Evolutionary conservation across 2,797 vertebrate genomes (phyloP).

Genomic region (Meda fulgida): DNA sequence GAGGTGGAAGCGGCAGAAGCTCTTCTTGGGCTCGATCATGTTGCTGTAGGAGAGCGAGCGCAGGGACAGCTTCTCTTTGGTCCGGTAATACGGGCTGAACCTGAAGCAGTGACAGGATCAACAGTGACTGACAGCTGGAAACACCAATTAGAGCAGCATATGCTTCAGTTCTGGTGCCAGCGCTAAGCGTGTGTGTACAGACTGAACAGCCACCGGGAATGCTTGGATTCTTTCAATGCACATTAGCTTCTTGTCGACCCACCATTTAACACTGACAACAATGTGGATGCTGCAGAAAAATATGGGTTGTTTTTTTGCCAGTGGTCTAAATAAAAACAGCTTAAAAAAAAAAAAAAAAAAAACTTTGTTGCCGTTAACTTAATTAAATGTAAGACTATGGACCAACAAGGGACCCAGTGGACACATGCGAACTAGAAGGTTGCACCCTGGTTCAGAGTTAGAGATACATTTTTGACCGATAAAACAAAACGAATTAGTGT

Average conservation of each 20-base stretch:
- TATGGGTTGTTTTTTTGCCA: too few relatives aligned
- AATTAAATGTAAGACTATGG: too few relatives aligned
- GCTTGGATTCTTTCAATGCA: neutral
- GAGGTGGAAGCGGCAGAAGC: conserved; percentile 94
- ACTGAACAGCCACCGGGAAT: too few relatives aligned
- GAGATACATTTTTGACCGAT: too few relatives aligned
- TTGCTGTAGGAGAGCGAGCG: conserved; percentile 92
- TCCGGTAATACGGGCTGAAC: conserved; percentile 96
- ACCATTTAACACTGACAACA: neutral
- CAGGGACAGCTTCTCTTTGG: conserved; percentile 92
- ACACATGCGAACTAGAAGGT: too few relatives aligned
- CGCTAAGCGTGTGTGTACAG: neutral
- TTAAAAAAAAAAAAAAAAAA: too few relatives aligned
- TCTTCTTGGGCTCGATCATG: conserved; percentile 85
- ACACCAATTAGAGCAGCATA: neutral
- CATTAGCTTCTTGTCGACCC: neutral
- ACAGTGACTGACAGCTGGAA: neutral
- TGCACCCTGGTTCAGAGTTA: too few relatives aligned
- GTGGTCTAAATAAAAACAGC: too few relatives aligned
- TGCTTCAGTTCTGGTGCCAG: neutral
- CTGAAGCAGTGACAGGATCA: conserved; percentile 67
- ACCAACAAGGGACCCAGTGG: too few relatives aligned
- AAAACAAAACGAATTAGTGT: too few relatives aligned
- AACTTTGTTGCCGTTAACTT: too few relatives aligned
- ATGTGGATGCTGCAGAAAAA: too few relatives aligned